Evolutionary conservation across 1,140 invertebrate genomes (phyloP).

Genomic region (Drosophila sulfurigaster): DNA sequence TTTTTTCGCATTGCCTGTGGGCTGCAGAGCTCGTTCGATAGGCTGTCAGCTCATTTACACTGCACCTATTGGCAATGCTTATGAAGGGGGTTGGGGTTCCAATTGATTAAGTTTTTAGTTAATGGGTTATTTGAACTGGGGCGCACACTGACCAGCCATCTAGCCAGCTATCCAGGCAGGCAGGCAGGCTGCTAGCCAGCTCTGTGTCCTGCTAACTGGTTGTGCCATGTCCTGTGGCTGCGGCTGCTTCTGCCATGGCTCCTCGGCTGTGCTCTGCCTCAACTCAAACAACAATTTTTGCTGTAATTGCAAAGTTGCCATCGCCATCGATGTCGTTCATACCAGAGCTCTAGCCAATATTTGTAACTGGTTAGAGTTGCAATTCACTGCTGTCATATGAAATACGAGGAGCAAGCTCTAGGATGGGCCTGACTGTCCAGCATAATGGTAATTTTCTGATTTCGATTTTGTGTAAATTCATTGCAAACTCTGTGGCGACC

Average conservation of each 20-base stretch:
- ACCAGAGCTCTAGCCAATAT: slow-evolving; percentile 69
- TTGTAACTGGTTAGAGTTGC: slow-evolving; percentile 81
- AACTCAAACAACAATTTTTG: slow-evolving; percentile 78
- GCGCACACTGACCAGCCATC: slow-evolving; percentile 27
- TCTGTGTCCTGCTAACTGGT: slow-evolving; percentile 16
- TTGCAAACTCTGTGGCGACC: slow-evolving; percentile 59
- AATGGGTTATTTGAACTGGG: slow-evolving; percentile 80
- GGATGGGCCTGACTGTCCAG: slow-evolving; percentile 55
- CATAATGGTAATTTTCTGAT: slow-evolving; percentile 83
- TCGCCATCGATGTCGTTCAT: slow-evolving; percentile 53
- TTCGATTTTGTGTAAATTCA: slow-evolving; percentile 83
- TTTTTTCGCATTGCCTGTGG: slow-evolving; percentile 24
- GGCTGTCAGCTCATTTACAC: slow-evolving; percentile 66
- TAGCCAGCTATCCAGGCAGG: neutral
- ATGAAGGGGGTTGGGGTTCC: slow-evolving; percentile 63
- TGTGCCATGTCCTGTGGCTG: slow-evolving; percentile 64
- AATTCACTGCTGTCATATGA: slow-evolving; percentile 72
- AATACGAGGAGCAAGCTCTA: slow-evolving; percentile 44
- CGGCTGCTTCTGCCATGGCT: neutral
- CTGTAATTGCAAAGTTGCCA: slow-evolving; percentile 78
- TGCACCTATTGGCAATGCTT: slow-evolving; percentile 40
- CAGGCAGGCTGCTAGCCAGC: neutral
- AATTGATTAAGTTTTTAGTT: slow-evolving; percentile 84
- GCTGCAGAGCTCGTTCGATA: slow-evolving; percentile 35
- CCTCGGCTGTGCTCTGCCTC: neutral